These are phyloP conservation scores for Chaetodon auriga DNA, from an alignment of 2,113 vertebrate genomes.

Conservation along the genomic window DNA sequence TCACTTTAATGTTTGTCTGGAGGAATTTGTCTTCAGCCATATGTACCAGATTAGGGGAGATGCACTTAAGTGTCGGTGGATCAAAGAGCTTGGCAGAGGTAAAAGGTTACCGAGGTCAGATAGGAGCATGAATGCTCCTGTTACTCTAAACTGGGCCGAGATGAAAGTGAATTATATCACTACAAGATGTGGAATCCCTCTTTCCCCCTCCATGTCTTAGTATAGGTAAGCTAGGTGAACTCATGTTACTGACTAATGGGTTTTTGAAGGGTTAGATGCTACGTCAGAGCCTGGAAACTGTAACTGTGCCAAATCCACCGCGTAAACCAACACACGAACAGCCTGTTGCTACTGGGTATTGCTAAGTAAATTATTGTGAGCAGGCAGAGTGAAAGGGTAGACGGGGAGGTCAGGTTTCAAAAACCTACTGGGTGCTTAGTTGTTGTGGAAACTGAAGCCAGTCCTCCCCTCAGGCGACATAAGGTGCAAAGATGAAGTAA, in stretches of 20 bases:
- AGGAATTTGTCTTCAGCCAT: constrained; percentile 28
- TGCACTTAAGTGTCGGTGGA: constrained; percentile 6
- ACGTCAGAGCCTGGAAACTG: background rate
- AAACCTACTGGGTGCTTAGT: constrained; percentile 39
- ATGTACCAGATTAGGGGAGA: constrained; percentile 24
- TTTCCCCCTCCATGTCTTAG: background rate
- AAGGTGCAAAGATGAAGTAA: constrained; percentile 17
- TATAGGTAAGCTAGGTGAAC: background rate
- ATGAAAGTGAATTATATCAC: background rate
- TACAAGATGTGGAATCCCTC: background rate
- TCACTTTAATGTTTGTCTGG: constrained; percentile 19
- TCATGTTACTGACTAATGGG: background rate
- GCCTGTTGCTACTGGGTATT: constrained; percentile 13
- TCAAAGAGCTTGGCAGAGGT: constrained; percentile 18
- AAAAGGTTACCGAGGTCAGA: background rate
- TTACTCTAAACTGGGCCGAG: background rate
- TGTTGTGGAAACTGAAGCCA: constrained; percentile 49
- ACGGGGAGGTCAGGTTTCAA: constrained; percentile 61
- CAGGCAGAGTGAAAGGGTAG: constrained; percentile 62
- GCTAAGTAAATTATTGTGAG: constrained; percentile 44
- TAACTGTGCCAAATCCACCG: constrained; percentile 1
- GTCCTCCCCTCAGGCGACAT: constrained; percentile 29
- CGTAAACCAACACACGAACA: background rate
- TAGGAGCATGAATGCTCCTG: background rate
- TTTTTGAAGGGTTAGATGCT: background rate